phyloP scores from a whole-genome alignment of 2,113 vertebrate genomes.

The Anser brachyrhynchus region DNA sequence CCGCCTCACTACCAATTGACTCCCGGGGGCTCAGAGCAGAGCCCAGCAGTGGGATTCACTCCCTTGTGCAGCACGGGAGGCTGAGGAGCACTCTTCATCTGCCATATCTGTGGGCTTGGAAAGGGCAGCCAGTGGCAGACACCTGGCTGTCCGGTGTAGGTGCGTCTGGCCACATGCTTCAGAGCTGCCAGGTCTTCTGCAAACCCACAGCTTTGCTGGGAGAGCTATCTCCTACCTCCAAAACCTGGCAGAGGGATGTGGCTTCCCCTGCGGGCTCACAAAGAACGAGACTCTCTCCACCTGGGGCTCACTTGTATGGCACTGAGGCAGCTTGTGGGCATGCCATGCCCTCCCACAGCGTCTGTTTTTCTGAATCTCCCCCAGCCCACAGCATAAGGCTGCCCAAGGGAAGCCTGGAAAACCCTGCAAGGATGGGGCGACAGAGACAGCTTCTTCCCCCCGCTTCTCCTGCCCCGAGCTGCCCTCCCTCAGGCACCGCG shows the following conservation, averaged over 20 bases:
- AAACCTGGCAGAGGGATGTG: background rate
- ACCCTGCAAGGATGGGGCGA: fast-evolving
- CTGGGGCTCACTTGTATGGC: background rate
- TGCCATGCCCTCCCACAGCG: background rate
- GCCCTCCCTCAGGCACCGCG: background rate
- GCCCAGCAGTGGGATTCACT: background rate
- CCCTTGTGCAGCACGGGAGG: background rate
- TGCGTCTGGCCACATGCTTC: background rate
- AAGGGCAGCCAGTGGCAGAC: background rate
- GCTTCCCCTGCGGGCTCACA: fast-evolving
- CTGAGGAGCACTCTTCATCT: background rate
- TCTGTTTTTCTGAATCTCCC: background rate
- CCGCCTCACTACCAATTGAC: too few relatives aligned
- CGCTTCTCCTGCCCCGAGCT: background rate
- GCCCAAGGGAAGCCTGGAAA: background rate
- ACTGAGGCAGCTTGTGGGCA: background rate
- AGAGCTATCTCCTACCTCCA: background rate
- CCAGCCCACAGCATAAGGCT: fast-evolving
- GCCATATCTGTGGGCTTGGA: background rate
- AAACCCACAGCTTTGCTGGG: background rate
- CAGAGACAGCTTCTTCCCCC: background rate
- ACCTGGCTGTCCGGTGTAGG: background rate
- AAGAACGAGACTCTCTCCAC: background rate
- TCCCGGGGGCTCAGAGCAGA: background rate
- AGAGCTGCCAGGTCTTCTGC: background rate